Conservation (phyloP, 2,797 vertebrate species). For the Parauchenoglanis punctatus region DNA sequence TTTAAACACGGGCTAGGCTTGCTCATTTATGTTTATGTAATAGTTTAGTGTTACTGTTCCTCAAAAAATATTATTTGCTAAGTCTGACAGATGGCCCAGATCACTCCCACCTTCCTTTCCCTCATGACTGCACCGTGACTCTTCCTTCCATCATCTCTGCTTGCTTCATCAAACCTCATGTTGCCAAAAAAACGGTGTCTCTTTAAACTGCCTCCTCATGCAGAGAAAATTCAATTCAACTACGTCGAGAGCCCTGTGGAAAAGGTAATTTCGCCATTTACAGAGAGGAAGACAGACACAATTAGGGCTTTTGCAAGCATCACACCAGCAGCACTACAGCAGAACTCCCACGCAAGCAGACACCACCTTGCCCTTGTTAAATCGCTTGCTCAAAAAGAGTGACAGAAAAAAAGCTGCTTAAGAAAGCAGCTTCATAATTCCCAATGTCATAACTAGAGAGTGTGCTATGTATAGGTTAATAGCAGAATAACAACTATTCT, state of each 20-base stretch:
- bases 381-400: conserved; percentile 47
- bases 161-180: conserved; percentile 54
- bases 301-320: conserved; percentile 58
- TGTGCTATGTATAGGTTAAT: conserved; percentile 42
- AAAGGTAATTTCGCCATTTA: conserved; percentile 57
- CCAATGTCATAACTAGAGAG: conserved; percentile 33
- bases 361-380: conserved; percentile 57
- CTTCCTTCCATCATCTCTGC: conserved; percentile 44
- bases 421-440: conserved; percentile 34
- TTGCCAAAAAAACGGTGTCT: conserved; percentile 44
- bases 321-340: conserved; percentile 46
- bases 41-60: conserved; percentile 29
- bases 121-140: conserved; percentile 51
- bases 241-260: conserved; percentile 48
- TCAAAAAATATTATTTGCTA: conserved; percentile 51
- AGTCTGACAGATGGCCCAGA: conserved; percentile 54
- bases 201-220: conserved; percentile 51
- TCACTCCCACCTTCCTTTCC: conserved; percentile 52
- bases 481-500: conserved; percentile 39
- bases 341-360: conserved; percentile 42
- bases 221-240: conserved; percentile 57
- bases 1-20: conserved; percentile 16
- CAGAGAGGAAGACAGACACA: conserved; percentile 57
- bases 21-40: conserved; percentile 21
- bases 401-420: conserved; percentile 24